Percentiles rank a stretch among this genome's conserved stretches.
phyloP scores from a whole-genome alignment of 1,140 invertebrate genomes.

The Tyrophagus putrescentiae region DNA sequence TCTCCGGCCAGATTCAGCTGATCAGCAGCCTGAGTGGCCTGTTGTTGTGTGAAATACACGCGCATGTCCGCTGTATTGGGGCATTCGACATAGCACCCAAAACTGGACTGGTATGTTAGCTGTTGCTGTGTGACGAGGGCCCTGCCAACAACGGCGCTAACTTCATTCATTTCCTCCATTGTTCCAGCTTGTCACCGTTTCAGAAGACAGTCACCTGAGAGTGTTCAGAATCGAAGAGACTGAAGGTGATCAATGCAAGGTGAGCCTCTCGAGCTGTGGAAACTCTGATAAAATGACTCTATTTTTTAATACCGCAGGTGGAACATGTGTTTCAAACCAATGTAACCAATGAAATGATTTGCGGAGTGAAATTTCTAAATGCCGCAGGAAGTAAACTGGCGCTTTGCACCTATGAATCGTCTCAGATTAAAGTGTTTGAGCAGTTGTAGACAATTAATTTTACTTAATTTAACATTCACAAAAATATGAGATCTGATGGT shows the following conservation, averaged over 20 bases:
- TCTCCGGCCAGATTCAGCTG: conserved; percentile 7
- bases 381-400: background rate
- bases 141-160: background rate
- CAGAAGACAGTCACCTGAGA: conserved; percentile 1
- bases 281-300: background rate
- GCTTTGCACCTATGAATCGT: background rate
- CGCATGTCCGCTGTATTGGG: background rate
- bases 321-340: background rate
- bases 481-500: background rate
- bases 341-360: conserved; percentile 10
- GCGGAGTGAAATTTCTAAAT: conserved; percentile 2
- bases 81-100: background rate
- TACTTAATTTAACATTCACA: background rate
- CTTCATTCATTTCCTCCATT: background rate
- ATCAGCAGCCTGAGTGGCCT: background rate
- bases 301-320: background rate
- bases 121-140: background rate
- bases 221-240: background rate
- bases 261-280: background rate
- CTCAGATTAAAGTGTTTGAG: conserved; percentile 3
- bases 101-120: background rate
- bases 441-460: background rate
- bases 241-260: background rate
- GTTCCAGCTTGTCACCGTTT: background rate
- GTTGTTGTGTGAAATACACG: background rate